Percentiles rank a stretch among this genome's conserved stretches.
These are phyloP conservation scores for Andrena chrysosceles DNA, from an alignment of 2,888 invertebrate genomes.

Conservation along the genomic window DNA sequence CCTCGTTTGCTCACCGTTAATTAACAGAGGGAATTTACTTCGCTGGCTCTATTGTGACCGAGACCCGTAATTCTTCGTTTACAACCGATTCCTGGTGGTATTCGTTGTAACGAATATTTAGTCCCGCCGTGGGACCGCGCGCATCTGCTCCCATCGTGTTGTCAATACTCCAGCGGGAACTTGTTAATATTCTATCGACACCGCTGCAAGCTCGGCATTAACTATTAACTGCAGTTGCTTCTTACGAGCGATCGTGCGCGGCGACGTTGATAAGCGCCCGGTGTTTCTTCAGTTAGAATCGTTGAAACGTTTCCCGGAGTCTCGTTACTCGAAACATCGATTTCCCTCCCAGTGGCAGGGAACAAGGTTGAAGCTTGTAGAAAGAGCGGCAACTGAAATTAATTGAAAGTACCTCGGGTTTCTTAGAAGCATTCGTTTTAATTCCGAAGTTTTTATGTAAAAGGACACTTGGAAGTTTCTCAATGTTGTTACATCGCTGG, in stretches of 20 bases:
- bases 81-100: not conserved
- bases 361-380: no score
- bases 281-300: no score
- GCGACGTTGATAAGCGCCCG: no score
- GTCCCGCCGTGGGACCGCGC: not conserved
- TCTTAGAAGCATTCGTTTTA: not conserved
- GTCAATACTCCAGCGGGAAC: not conserved
- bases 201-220: not conserved
- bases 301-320: no score
- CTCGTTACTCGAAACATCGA: no score
- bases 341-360: no score
- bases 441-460: slow-evolving; percentile 3
- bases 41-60: not conserved
- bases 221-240: not conserved
- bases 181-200: not conserved
- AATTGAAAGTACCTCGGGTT: no score
- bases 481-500: not conserved
- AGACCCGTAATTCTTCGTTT: slow-evolving; percentile 12
- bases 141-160: not conserved
- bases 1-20: slow-evolving; percentile 14
- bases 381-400: no score
- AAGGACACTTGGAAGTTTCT: slow-evolving; percentile 2
- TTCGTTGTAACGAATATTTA: slow-evolving; percentile 6
- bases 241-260: no score
- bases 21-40: slow-evolving; percentile 27